These are phyloP conservation scores for Psilanteris sp. DNA, from an alignment of 1,140 invertebrate species.

Conservation along the genomic window DNA sequence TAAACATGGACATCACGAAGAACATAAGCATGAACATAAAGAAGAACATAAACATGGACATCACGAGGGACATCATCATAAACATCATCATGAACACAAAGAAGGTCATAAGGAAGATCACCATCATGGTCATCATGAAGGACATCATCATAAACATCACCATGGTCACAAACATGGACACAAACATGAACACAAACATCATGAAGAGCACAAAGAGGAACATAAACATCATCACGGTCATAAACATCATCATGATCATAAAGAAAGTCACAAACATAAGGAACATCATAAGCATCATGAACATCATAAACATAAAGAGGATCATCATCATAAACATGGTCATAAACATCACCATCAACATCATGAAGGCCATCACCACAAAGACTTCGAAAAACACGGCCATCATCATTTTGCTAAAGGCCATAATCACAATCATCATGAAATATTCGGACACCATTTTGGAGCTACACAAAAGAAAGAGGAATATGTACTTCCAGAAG, in stretches of 20 bases:
- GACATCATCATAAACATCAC: slow-evolving; percentile 71
- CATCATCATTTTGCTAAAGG: slow-evolving; percentile 60
- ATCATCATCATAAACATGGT: slow-evolving; percentile 66
- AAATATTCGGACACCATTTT: slow-evolving; percentile 64
- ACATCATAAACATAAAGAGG: slow-evolving; percentile 67
- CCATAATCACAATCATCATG: slow-evolving; percentile 52
- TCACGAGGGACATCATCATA: slow-evolving; percentile 69
- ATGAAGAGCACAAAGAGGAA: slow-evolving; percentile 70
- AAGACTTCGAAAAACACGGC: slow-evolving; percentile 36
- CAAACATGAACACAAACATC: slow-evolving; percentile 60
- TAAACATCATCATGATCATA: slow-evolving; percentile 68
- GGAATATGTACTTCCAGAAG: slow-evolving; percentile 66
- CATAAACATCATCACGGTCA: slow-evolving; percentile 66
- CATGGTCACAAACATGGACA: slow-evolving; percentile 70
- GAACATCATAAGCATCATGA: slow-evolving; percentile 68
- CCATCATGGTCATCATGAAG: slow-evolving; percentile 67
- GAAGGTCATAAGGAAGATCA: slow-evolving; percentile 57
- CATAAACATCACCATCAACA: slow-evolving; percentile 67
- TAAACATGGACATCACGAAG: slow-evolving; percentile 70
- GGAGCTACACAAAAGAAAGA: slow-evolving; percentile 65
- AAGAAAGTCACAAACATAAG: slow-evolving; percentile 67
- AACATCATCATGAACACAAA: slow-evolving; percentile 65
- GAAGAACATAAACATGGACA: slow-evolving; percentile 71
- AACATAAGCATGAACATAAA: slow-evolving; percentile 73
- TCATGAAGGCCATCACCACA: slow-evolving; percentile 66